phyloP scores from a whole-genome alignment of 2,113 vertebrate species.

The Monarcha castaneiventris region DNA sequence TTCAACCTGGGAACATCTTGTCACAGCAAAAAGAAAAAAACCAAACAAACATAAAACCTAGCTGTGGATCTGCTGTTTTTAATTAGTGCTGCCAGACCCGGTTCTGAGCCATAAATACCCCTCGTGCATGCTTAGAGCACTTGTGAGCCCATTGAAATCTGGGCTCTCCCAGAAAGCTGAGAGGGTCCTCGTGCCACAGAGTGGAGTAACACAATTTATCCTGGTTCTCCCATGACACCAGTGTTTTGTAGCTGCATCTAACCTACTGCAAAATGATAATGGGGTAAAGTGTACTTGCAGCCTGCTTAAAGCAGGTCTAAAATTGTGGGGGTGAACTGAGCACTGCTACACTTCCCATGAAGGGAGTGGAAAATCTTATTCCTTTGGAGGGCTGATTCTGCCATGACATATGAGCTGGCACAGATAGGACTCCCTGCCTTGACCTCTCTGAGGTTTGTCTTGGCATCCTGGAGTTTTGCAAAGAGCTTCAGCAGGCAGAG shows the following conservation, averaged over 20 bases:
- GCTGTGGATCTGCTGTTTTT: not conserved
- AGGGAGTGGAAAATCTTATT: not conserved
- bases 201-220: fast-evolving
- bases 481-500: not conserved
- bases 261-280: fast-evolving
- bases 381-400: not conserved
- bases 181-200: not conserved
- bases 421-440: not conserved
- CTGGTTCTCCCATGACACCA: not conserved
- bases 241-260: not conserved
- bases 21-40: not conserved
- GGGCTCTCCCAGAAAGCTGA: not conserved
- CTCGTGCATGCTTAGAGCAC: not conserved
- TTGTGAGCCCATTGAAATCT: not conserved
- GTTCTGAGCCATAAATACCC: not conserved
- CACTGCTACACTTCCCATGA: not conserved
- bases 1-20: not conserved
- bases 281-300: not conserved
- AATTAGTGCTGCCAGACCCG: not conserved
- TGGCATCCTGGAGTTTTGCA: not conserved
- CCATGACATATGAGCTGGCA: not conserved
- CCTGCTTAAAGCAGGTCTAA: not conserved
- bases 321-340: not conserved
- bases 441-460: not conserved
- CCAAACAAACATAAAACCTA: not conserved